phyloP scores from a whole-genome alignment of 2,797 vertebrate genomes.

The Lemur catta region DNA sequence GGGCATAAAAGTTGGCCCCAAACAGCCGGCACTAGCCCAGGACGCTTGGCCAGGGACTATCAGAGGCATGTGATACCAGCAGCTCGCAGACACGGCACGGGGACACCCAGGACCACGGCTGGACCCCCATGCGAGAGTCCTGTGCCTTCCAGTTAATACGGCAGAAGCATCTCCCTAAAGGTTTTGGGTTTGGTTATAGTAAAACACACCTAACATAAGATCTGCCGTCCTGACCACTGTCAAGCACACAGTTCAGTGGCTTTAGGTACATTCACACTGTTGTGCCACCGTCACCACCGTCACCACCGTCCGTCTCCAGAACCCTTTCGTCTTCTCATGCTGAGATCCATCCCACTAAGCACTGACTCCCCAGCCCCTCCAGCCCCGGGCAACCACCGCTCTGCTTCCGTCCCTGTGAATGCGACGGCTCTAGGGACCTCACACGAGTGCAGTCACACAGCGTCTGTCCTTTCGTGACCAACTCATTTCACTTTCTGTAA shows the following conservation, averaged over 20 bases:
- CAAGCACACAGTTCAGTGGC: rapidly evolving
- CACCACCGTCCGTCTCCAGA: not conserved
- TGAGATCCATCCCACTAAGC: rapidly evolving
- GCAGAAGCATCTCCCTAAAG: not conserved
- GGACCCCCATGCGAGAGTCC: rapidly evolving
- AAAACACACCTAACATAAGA: not conserved
- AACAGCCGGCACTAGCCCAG: not conserved
- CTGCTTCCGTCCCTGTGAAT: not conserved
- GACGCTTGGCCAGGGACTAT: not conserved
- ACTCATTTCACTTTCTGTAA: not conserved
- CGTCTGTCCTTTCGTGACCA: not conserved
- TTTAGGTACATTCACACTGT: not conserved
- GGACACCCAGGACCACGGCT: not conserved
- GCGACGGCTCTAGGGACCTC: not conserved
- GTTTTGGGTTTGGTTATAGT: not conserved
- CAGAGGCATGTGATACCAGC: not conserved
- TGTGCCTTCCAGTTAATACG: rapidly evolving
- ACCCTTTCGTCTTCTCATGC: too few species aligned
- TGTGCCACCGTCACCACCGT: rapidly evolving
- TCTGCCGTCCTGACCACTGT: rapidly evolving
- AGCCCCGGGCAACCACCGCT: not conserved
- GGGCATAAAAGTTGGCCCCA: not conserved
- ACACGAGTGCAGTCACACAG: rapidly evolving
- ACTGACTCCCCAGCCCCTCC: rapidly evolving
- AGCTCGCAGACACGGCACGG: not conserved